phyloP scores from a whole-genome alignment of 2,113 vertebrate species.

The Zosterops pallidus region DNA sequence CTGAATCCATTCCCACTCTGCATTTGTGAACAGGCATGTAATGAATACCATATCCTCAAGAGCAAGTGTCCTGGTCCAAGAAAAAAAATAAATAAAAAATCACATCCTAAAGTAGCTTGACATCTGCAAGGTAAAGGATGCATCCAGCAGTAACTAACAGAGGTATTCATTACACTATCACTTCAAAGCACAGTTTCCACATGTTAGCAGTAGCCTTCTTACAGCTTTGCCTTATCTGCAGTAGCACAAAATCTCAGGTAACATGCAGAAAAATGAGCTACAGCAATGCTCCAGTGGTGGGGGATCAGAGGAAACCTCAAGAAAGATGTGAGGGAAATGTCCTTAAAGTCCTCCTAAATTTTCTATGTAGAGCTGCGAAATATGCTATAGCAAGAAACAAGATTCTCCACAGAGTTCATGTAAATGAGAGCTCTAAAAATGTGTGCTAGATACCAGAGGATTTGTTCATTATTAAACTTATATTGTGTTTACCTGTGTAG shows the following conservation, averaged over 20 bases:
- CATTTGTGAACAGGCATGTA: not conserved
- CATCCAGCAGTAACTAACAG: not conserved
- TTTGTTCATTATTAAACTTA: constrained; percentile 61
- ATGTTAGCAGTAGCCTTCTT: constrained; percentile 12
- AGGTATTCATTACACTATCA: not conserved
- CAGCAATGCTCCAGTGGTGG: not conserved
- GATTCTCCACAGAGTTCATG: constrained; percentile 17
- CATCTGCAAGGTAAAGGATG: not conserved
- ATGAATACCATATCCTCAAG: not conserved
- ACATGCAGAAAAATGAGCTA: not conserved
- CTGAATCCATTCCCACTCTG: not conserved
- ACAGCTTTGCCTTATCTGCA: constrained; percentile 25
- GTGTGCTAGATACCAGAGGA: constrained; percentile 42
- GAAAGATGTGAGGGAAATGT: not conserved
- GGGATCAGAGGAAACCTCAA: constrained; percentile 9
- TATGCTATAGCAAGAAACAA: constrained; percentile 16
- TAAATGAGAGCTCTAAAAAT: constrained; percentile 41
- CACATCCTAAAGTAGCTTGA: not conserved
- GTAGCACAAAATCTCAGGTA: constrained; percentile 12
- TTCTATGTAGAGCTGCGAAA: constrained; percentile 12
- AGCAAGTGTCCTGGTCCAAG: not conserved
- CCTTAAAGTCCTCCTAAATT: constrained; percentile 12
- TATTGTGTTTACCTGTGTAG: constrained; percentile 48
- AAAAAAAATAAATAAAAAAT: not conserved
- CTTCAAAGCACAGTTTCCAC: constrained; percentile 22